Evolutionary conservation across 1,140 invertebrate genomes (phyloP).

Genomic region (Zaprionus ghesquierei): DNA sequence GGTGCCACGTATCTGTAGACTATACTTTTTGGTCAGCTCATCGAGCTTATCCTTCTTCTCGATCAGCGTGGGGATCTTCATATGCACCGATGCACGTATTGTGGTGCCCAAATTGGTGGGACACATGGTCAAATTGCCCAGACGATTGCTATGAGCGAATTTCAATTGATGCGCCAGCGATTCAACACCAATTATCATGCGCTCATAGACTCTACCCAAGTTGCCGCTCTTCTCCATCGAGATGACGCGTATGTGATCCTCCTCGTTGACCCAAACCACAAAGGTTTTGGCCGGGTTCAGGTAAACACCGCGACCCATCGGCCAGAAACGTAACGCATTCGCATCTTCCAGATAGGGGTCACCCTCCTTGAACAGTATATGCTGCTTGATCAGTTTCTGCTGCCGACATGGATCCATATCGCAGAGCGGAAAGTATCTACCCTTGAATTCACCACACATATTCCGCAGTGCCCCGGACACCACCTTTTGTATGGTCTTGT

Average conservation of each 20-base stretch:
- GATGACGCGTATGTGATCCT: conserved; percentile 98
- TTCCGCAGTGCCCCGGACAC: conserved; percentile 88
- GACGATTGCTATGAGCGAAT: conserved; percentile 93
- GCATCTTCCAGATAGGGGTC: conserved; percentile 89
- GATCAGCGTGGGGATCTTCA: conserved; percentile 96
- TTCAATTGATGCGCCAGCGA: conserved; percentile 94
- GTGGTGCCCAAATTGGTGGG: conserved; percentile 98
- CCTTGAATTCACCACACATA: conserved; percentile 91
- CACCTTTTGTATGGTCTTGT: conserved; percentile 96
- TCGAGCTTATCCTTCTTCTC: conserved; percentile 93
- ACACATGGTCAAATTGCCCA: conserved; percentile 98
- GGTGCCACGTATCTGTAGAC: conserved; percentile 96
- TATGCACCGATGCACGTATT: conserved; percentile 98
- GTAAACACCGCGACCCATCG: conserved; percentile 86
- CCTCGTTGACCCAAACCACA: conserved; percentile 98
- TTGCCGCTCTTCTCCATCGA: conserved; percentile 99
- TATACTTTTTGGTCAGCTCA: conserved; percentile 93
- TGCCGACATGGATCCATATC: conserved; percentile 96
- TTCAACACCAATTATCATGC: conserved; percentile 94
- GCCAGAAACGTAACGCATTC: conserved; percentile 96
- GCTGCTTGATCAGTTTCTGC: conserved; percentile 96
- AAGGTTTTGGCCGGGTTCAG: conserved; percentile 90
- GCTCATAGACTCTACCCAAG: conserved; percentile 93
- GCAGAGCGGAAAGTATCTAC: conserved; percentile 96
- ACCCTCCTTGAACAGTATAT: conserved; percentile 98